Conservation (phyloP, 2,113 vertebrate species). For the Ancistrus triradiatus region DNA sequence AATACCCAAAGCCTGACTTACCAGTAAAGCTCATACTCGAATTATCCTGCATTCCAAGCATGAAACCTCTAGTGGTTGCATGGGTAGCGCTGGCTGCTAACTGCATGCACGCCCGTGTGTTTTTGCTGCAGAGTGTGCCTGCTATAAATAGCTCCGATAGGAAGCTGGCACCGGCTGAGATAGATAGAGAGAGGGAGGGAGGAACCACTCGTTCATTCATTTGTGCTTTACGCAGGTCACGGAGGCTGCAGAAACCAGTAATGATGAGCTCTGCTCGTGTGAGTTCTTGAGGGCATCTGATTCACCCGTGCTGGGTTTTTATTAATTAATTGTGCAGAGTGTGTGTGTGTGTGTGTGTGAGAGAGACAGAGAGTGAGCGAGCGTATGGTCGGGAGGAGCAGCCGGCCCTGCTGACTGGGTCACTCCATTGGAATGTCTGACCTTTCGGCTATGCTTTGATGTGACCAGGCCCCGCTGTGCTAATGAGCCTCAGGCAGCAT, state of each 20-base stretch:
- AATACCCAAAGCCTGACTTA: too few relatives aligned
- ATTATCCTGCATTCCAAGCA: too few relatives aligned
- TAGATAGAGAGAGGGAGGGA: conserved; percentile 22
- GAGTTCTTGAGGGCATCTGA: conserved; percentile 4
- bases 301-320: conserved; percentile 54
- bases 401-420: conserved; percentile 64
- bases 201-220: conserved; percentile 36
- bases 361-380: too few relatives aligned
- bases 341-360: background rate
- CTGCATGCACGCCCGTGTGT: background rate
- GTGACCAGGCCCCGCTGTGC: conserved; percentile 72
- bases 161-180: conserved; percentile 18
- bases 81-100: conserved; percentile 4
- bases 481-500: conserved; percentile 68
- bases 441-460: conserved; percentile 76
- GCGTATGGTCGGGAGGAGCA: conserved; percentile 35
- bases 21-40: too few relatives aligned
- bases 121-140: conserved; percentile 1
- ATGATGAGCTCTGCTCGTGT: conserved; percentile 15
- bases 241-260: background rate
- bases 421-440: conserved; percentile 75
- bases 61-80: background rate
- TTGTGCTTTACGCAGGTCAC: conserved; percentile 10
- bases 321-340: conserved; percentile 24
- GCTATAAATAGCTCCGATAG: conserved; percentile 38